These are phyloP conservation scores for Microctonus aethiopoides DNA, from an alignment of 2,888 invertebrate species.

Conservation along the genomic window DNA sequence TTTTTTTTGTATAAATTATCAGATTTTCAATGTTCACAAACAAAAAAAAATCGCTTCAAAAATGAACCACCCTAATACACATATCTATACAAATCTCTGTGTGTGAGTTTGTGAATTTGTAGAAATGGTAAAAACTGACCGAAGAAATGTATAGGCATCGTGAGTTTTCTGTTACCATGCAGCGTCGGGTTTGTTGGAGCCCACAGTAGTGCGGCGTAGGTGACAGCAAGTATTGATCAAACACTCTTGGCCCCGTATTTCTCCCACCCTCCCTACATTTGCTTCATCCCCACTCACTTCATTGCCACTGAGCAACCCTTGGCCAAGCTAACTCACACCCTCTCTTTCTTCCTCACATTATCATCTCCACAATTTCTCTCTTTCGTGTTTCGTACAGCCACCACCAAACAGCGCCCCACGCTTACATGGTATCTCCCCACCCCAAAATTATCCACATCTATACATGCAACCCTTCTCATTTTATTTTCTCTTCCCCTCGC, in stretches of 20 bases:
- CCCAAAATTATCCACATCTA: too few relatives aligned
- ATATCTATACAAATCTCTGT: background rate
- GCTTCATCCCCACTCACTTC: constrained; percentile 34
- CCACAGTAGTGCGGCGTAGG: constrained; percentile 44
- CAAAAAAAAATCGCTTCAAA: too few relatives aligned
- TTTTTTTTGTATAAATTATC: too few relatives aligned
- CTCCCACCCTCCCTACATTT: constrained; percentile 37
- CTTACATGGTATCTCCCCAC: constrained; percentile 9
- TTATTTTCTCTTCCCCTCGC: constrained; percentile 6
- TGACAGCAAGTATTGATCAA: constrained; percentile 59
- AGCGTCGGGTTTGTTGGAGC: constrained; percentile 39
- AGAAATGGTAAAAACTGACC: constrained; percentile 6
- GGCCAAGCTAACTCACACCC: constrained; percentile 33
- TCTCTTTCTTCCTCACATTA: constrained; percentile 29
- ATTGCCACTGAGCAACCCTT: constrained; percentile 37
- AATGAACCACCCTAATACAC: background rate
- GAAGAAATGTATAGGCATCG: constrained; percentile 44
- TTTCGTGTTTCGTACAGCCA: constrained; percentile 8
- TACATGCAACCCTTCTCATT: too few relatives aligned
- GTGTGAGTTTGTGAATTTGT: background rate
- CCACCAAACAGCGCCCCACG: constrained; percentile 10
- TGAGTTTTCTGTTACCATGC: constrained; percentile 54
- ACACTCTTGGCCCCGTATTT: constrained; percentile 47
- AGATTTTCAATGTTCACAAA: too few relatives aligned
- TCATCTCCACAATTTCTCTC: constrained; percentile 22